phyloP scores from a whole-genome alignment of 2,797 vertebrate species.

The Tapirus indicus region DNA sequence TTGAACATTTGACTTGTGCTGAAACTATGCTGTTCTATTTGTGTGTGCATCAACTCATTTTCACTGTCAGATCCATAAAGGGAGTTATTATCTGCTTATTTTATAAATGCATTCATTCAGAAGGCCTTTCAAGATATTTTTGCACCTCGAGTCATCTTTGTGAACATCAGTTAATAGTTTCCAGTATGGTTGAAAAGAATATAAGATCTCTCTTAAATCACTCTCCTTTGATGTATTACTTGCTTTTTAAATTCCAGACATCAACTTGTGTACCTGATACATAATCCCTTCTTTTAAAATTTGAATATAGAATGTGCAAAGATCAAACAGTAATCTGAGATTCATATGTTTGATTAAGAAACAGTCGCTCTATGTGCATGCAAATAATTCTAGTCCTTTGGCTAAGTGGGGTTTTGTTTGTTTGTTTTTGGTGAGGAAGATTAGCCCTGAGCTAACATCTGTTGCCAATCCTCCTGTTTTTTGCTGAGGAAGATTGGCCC shows the following conservation, averaged over 20 bases:
- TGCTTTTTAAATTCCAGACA: neutral
- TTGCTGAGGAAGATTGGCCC: no score
- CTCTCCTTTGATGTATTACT: neutral
- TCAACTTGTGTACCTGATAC: neutral
- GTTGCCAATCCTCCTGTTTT: no score
- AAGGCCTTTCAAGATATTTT: neutral
- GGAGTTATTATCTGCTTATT: neutral
- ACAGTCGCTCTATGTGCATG: neutral
- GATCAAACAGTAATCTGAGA: neutral
- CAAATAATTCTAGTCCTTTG: neutral
- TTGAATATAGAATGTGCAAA: neutral
- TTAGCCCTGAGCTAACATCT: no score
- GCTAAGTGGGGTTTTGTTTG: neutral
- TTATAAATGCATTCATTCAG: slow-evolving; percentile 29
- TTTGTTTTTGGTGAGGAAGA: no score
- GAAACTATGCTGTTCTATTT: neutral
- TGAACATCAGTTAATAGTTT: slow-evolving; percentile 10
- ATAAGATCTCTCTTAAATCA: neutral
- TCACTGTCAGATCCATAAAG: neutral
- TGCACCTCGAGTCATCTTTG: neutral
- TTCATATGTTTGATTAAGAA: slow-evolving; percentile 1
- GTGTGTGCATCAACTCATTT: neutral
- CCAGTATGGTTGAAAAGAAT: slow-evolving; percentile 26
- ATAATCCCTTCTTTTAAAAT: neutral
- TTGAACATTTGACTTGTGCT: neutral